A percentile compares a stretch with the other conserved stretches of the same genome.
phyloP scores from a whole-genome alignment of 2,888 invertebrate genomes.

The Sepiola atlantica region DNA sequence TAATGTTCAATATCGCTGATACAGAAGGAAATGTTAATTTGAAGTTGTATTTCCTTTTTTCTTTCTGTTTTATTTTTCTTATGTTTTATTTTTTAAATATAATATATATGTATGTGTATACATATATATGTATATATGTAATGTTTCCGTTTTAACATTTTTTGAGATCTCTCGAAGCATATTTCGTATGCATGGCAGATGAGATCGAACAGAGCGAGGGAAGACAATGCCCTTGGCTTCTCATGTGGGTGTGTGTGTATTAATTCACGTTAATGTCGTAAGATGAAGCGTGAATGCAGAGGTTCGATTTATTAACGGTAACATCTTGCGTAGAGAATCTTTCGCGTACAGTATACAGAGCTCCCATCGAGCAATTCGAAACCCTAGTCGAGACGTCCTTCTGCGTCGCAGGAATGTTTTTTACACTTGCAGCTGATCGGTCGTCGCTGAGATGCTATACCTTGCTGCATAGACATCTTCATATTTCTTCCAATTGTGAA shows the following conservation, averaged over 20 bases:
- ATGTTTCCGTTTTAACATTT: not conserved
- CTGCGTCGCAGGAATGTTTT: not conserved
- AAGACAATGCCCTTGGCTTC: not conserved
- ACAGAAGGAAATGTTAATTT: not conserved
- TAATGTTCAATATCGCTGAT: not conserved
- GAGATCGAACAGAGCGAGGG: not conserved
- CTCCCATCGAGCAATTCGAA: not conserved
- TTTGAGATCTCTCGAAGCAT: not conserved
- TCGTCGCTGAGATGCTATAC: not conserved
- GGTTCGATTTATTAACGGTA: not conserved
- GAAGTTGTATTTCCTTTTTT: not conserved
- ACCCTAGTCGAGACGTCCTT: not conserved
- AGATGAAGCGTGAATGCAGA: not conserved
- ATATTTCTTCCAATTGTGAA: not conserved
- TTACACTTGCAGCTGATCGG: not conserved
- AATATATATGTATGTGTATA: not conserved
- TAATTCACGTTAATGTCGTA: not conserved
- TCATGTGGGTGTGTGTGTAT: not conserved
- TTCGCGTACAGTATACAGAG: not conserved
- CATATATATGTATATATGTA: not conserved
- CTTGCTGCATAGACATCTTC: not conserved
- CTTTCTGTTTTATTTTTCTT: too few species aligned
- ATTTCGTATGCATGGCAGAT: not conserved
- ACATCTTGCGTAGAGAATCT: not conserved
- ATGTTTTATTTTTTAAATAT: too few species aligned